Percentiles rank a stretch among this genome's conserved stretches.
phyloP scores from a whole-genome alignment of 2,888 invertebrate genomes.

The Cephus sareptanus region DNA sequence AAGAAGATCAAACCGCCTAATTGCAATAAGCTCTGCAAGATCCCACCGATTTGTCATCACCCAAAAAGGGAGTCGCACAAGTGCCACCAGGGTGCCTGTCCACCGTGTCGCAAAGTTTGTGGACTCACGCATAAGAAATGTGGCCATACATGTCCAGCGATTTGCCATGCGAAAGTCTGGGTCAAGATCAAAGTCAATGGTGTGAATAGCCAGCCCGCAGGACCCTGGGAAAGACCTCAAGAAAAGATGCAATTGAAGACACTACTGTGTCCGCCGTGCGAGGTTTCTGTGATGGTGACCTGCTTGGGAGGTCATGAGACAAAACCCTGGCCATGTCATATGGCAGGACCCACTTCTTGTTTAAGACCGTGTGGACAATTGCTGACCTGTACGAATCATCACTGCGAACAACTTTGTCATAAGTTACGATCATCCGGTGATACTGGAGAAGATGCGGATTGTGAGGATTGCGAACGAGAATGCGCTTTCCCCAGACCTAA shows the following conservation, averaged over 20 bases:
- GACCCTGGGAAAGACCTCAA: constrained; percentile 72
- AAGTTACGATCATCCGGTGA: constrained; percentile 68
- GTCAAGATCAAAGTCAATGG: constrained; percentile 73
- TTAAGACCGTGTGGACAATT: constrained; percentile 79
- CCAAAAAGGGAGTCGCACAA: constrained; percentile 76
- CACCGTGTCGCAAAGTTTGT: constrained; percentile 84
- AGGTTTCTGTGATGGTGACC: constrained; percentile 75
- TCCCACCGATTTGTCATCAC: constrained; percentile 89
- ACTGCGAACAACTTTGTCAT: constrained; percentile 80
- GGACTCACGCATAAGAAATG: constrained; percentile 71
- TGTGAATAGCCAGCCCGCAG: constrained; percentile 70
- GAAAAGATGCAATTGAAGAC: constrained; percentile 65
- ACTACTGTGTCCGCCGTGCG: constrained; percentile 79
- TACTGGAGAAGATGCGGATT: constrained; percentile 45
- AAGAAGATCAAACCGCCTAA: constrained; percentile 81
- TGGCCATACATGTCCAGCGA: constrained; percentile 75
- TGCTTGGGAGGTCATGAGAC: constrained; percentile 82
- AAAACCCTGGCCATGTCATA: constrained; percentile 75
- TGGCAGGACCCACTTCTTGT: constrained; percentile 81
- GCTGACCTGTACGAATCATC: constrained; percentile 83
- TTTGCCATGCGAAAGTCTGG: constrained; percentile 83
- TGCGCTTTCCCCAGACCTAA: constrained; percentile 75
- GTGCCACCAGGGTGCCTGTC: constrained; percentile 88
- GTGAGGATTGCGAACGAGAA: constrained; percentile 71
- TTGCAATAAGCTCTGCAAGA: constrained; percentile 80